A percentile compares a stretch with the other conserved stretches of the same genome.
Conservation (phyloP, 2,113 vertebrate genomes). For the Ctenodactylus gundi region DNA sequence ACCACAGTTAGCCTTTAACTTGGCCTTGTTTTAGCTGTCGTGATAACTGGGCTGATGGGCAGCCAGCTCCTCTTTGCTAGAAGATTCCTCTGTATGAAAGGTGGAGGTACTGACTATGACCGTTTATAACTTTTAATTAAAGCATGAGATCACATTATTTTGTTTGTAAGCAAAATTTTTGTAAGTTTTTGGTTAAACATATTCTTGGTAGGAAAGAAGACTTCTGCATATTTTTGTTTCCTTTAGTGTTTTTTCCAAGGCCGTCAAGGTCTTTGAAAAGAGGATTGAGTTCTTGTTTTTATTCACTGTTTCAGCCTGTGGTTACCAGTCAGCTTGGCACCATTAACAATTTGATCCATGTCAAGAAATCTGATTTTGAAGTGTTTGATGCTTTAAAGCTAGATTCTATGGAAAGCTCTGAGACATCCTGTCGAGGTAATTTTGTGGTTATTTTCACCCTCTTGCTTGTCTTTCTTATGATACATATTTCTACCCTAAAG, state of each 20-base stretch:
- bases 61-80: neutral
- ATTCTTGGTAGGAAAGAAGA: neutral
- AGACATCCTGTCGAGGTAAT: slow-evolving; percentile 91
- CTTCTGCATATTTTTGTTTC: neutral
- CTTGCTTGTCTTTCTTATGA: neutral
- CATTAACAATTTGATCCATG: slow-evolving; percentile 97
- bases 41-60: neutral
- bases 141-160: neutral
- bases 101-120: neutral
- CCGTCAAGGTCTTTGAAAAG: neutral
- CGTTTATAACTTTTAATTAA: neutral
- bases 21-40: neutral
- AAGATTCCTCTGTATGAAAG: neutral
- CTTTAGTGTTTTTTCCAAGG: neutral
- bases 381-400: slow-evolving; percentile 97
- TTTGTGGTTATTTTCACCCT: slow-evolving; percentile 32
- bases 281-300: slow-evolving; percentile 45
- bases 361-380: slow-evolving; percentile 98
- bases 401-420: slow-evolving; percentile 96
- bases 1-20: neutral
- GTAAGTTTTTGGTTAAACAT: neutral
- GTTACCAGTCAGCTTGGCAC: slow-evolving; percentile 98
- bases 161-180: neutral
- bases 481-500: neutral
- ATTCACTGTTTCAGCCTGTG: slow-evolving; percentile 87